Evolutionary conservation across 2,113 vertebrate species (phyloP).

Genomic region (Xiphophorus maculatus): DNA sequence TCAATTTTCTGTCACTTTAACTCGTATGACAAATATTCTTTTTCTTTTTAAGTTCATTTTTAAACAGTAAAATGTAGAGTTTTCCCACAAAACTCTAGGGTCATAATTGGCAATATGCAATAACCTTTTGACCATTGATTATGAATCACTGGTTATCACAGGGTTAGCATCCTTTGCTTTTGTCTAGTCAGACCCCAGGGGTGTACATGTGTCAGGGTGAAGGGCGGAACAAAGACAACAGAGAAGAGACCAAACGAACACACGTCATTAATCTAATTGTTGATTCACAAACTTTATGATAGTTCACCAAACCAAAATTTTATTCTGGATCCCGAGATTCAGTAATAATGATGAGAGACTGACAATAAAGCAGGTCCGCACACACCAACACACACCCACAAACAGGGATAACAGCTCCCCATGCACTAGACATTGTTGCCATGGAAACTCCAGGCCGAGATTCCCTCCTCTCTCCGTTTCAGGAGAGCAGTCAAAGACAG

Average conservation of each 20-base stretch:
- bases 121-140: constrained; percentile 30
- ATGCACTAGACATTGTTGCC: constrained; percentile 54
- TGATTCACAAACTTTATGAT: not conserved
- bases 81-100: not conserved
- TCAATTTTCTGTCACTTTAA: no score
- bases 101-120: constrained; percentile 17
- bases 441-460: constrained; percentile 65
- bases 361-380: not conserved
- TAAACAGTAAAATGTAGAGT: constrained; percentile 8
- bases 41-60: not conserved
- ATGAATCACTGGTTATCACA: constrained; percentile 43
- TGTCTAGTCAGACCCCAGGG: constrained; percentile 53
- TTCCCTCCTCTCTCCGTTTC: constrained; percentile 38
- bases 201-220: constrained; percentile 57
- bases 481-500: constrained; percentile 1
- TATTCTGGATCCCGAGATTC: not conserved
- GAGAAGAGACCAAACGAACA: constrained; percentile 9
- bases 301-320: not conserved
- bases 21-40: no score
- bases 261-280: constrained; percentile 13
- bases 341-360: not conserved
- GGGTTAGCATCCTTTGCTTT: constrained; percentile 69
- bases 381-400: constrained; percentile 4
- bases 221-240: constrained; percentile 58
- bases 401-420: constrained; percentile 24